Evolutionary conservation across 2,113 vertebrate species (phyloP), one percentile per base, ranked within the genome.

Genomic region (Serilophus lunatus): DNA sequence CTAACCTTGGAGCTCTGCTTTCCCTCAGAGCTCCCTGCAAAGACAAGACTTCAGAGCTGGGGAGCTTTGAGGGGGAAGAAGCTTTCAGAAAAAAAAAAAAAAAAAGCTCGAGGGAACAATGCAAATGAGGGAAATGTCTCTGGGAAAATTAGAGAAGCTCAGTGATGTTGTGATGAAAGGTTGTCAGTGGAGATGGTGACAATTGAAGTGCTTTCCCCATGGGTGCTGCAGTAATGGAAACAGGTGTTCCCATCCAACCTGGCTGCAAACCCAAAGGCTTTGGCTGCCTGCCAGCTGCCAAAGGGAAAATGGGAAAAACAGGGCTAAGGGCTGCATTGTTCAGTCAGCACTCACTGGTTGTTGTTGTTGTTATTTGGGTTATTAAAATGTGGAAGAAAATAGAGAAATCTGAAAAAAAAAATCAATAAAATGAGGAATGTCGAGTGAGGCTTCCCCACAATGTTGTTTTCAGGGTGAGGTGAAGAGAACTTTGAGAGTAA

Each of bases 141-240:
- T 96, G 97, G 95, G 96, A 97, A 97, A 97, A 97, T 95, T 88
- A 97, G 91, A 93, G 96, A 71, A 97, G 69, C 93, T 94, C 96
- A 82, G 92, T 97, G 97, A 97, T 97, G 96, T 96, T 66, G 93
- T 95, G 97, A 97, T 97, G 96, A 98, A 98, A 97, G 97, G 86
- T 96, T 97, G 97, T 97, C 97, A 97, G 83, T 91, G 97, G 97
- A 87, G 96, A 94, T 86, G 95, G 94, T 94, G 96, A 96, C 96
- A 97, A 97, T 47, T 95, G 94, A 96, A 97, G 88, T 88, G 95
- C 53, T 80, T 97, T 97, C 91, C 97, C 92, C 97, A 85, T 92
- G 96, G 96, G 97, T 95, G 96, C 95, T 65, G 49, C 50, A 4
- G 40, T 66, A 78, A 95, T 95, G 77, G 95, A 68, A 97, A 90